Evolutionary conservation across 1,140 invertebrate species (phyloP).

Genomic region (Macrobrachium rosenbergii): DNA sequence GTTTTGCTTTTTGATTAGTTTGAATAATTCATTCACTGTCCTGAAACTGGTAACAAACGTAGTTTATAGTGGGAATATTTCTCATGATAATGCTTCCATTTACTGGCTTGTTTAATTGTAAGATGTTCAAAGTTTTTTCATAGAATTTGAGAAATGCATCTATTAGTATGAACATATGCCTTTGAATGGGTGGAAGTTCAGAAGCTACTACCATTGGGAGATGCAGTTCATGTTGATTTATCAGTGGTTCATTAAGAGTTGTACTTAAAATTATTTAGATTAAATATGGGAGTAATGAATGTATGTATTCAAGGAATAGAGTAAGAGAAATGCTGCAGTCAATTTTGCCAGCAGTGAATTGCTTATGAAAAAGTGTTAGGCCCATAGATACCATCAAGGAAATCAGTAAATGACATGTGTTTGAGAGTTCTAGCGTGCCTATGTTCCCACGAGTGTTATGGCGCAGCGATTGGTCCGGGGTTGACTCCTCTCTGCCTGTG

Average conservation of each 20-base stretch:
- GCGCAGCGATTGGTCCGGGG: conserved; percentile 38
- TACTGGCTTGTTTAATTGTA: neutral
- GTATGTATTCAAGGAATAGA: neutral
- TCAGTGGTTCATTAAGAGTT: neutral
- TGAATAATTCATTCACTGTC: conserved; percentile 22
- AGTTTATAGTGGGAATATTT: conserved; percentile 13
- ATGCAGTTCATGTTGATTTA: too few relatives aligned
- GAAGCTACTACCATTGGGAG: too few relatives aligned
- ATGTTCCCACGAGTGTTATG: conserved; percentile 48
- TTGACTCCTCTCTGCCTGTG: conserved; percentile 4
- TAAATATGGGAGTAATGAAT: neutral
- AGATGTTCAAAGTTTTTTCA: too few relatives aligned
- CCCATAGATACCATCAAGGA: neutral
- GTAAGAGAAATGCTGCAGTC: neutral
- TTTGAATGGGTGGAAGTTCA: neutral
- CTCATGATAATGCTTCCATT: conserved; percentile 14
- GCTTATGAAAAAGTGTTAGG: neutral
- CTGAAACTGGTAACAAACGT: conserved; percentile 60
- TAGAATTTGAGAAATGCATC: too few relatives aligned
- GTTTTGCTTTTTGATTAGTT: too few relatives aligned
- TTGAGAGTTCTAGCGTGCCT: conserved; percentile 60
- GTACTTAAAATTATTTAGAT: neutral
- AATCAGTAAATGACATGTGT: conserved; percentile 57
- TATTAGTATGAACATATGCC: neutral
- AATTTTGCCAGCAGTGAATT: neutral